Conservation (phyloP, 2,888 invertebrate species). For the Scaptomyza tumidula region DNA sequence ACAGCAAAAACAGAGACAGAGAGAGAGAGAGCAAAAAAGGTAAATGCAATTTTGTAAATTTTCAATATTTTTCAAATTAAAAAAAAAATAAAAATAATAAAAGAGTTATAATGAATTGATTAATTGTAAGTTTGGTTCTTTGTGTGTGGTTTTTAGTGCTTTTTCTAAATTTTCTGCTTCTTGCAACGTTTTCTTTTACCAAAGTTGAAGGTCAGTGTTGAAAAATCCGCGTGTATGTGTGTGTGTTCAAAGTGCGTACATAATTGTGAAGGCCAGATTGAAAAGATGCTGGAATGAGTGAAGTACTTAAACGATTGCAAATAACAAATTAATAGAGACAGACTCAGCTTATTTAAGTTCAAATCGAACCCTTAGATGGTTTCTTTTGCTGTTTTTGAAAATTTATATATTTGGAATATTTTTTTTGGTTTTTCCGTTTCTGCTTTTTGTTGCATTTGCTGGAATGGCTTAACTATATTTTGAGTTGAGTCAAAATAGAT, state of each 20-base stretch:
- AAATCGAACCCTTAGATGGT: neutral
- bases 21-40: constrained; percentile 37
- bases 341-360: neutral
- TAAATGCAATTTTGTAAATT: constrained; percentile 29
- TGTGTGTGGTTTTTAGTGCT: neutral
- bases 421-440: too few species aligned
- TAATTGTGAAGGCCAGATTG: neutral
- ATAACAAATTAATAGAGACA: neutral
- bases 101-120: neutral
- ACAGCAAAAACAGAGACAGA: constrained; percentile 17
- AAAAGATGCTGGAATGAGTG: neutral
- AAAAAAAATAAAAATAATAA: neutral
- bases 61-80: neutral
- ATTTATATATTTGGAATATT: too few species aligned
- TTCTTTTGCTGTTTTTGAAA: too few species aligned
- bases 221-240: constrained; percentile 7
- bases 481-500: too few species aligned
- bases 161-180: neutral
- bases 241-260: constrained; percentile 2
- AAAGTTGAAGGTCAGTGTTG: constrained; percentile 44
- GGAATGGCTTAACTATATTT: too few species aligned
- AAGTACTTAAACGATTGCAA: neutral
- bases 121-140: neutral
- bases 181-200: neutral
- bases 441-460: too few species aligned